Conservation (phyloP, 2,888 invertebrate species). For the Acronicta alni region DNA sequence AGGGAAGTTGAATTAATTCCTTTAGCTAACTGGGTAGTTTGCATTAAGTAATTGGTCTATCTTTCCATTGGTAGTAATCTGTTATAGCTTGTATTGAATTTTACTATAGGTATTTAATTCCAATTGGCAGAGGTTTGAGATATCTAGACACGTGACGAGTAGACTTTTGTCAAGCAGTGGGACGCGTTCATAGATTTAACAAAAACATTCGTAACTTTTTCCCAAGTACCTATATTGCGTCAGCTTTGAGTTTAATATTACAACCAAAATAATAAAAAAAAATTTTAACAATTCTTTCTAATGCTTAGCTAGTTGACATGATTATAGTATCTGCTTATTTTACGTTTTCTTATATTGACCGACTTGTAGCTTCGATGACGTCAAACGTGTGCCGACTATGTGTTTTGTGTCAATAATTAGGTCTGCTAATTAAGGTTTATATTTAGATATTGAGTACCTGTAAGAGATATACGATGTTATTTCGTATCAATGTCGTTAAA, state of each 20-base stretch:
- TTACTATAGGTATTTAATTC: no score
- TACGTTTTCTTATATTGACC: conserved; percentile 47
- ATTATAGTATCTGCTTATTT: conserved; percentile 28
- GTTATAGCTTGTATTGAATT: no score
- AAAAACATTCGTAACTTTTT: no score
- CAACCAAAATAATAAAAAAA: no score
- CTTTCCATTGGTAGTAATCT: neutral
- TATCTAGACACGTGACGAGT: no score
- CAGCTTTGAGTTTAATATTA: no score
- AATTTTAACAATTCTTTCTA: neutral
- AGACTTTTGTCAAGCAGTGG: no score
- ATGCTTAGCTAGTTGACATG: conserved; percentile 13
- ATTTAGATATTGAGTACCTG: conserved; percentile 11
- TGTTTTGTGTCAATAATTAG: conserved; percentile 32
- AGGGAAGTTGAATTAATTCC: neutral
- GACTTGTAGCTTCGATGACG: conserved; percentile 37
- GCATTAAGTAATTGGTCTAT: neutral
- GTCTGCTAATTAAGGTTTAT: conserved; percentile 16
- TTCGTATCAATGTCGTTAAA: neutral
- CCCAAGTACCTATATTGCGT: no score
- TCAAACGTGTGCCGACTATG: conserved; percentile 37
- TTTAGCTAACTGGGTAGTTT: neutral
- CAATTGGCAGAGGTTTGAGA: no score
- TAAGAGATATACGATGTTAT: conserved; percentile 1
- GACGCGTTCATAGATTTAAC: no score